Conservation (phyloP, 2,113 vertebrate genomes). For the Pterophyllum scalare region DNA sequence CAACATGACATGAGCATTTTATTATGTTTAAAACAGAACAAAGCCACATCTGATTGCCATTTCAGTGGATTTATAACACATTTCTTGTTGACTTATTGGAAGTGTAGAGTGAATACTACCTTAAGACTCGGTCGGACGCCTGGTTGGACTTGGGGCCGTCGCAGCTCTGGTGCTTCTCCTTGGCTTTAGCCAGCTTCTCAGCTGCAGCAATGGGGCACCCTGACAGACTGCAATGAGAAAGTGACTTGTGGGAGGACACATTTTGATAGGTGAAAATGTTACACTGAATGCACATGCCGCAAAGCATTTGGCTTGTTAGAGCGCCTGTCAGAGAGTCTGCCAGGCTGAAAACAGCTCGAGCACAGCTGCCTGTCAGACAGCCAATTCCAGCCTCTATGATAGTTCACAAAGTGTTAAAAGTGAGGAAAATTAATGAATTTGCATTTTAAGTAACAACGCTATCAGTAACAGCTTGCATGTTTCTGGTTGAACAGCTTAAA, state of each 20-base stretch:
- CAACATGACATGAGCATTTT: slow-evolving; percentile 4
- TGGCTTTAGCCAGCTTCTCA: slow-evolving; percentile 97
- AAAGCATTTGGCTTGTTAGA: slow-evolving; percentile 25
- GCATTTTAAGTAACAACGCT: slow-evolving; percentile 34
- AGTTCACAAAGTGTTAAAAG: slow-evolving; percentile 38
- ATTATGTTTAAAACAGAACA: slow-evolving; percentile 1
- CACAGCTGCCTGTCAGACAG: slow-evolving; percentile 45
- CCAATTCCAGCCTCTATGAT: not conserved
- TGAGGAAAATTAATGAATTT: slow-evolving; percentile 49
- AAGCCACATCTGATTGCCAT: not conserved
- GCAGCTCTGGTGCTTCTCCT: slow-evolving; percentile 96
- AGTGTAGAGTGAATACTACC: slow-evolving; percentile 81
- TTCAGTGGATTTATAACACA: not conserved
- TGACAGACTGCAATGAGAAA: slow-evolving; percentile 89
- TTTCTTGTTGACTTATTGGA: not conserved
- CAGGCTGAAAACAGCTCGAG: slow-evolving; percentile 10
- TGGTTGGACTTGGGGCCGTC: slow-evolving; percentile 95
- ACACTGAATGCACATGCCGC: not conserved
- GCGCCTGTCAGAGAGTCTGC: slow-evolving; percentile 15
- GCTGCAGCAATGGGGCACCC: slow-evolving; percentile 98
- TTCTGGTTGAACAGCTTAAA: slow-evolving; percentile 50
- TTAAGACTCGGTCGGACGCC: slow-evolving; percentile 96
- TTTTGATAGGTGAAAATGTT: slow-evolving; percentile 15
- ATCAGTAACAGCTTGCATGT: slow-evolving; percentile 57
- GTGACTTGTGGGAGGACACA: not conserved